Evolutionary conservation across 2,113 vertebrate species (phyloP), one percentile per base, ranked within the genome.

Genomic region (Tenrec ecaudatus): DNA sequence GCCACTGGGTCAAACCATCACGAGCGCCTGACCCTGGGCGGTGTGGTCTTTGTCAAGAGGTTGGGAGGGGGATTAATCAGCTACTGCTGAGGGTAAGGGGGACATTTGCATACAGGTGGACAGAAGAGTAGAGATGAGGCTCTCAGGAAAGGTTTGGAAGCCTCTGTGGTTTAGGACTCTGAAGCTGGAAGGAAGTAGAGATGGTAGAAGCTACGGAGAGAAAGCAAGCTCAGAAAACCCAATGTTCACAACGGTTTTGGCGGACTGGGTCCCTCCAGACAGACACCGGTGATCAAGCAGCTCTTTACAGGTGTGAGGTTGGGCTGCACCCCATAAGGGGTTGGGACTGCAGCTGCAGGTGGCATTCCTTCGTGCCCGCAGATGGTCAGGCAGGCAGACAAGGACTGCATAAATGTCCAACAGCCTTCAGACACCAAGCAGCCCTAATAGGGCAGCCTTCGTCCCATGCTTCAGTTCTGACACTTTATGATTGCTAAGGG

Each of bases 231-330:
- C 29, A 16, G 57, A 31, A 53, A 40, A 31, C 11, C 1, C 2
- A 1, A 1, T 8, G 16, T 22, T 23, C 4, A 31, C 8, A 29
- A 4, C 1, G 19, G 10, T 2, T 8, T 14, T 17, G 31, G 29
- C 16, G n/a, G 31, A 15, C 25, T 33, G 3, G 0, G 38, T 17
- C 15, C 2, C 38, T 16, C 23, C 73, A 16, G 3, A 25, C 38
- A 43, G 22, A 23, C 2, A 6, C 20, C 23, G 31, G 25, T 3
- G 20, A 75, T 68, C 0, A 0, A 19, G 11, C 3, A 58, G 40
- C 33, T 40, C 10, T 43, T 79, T 25, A 10, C 68, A 29, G 23
- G 20, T 29, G n/a, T 22, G 57, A 57, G 53, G 4, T 47, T 73
- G 22, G n/a, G 43, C 8, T 16, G 23, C 23, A 5, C n/a, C 1